Percentiles rank a stretch among this genome's conserved stretches.
Conservation (phyloP, 2,797 vertebrate genomes). For the Australoheros facetus region DNA sequence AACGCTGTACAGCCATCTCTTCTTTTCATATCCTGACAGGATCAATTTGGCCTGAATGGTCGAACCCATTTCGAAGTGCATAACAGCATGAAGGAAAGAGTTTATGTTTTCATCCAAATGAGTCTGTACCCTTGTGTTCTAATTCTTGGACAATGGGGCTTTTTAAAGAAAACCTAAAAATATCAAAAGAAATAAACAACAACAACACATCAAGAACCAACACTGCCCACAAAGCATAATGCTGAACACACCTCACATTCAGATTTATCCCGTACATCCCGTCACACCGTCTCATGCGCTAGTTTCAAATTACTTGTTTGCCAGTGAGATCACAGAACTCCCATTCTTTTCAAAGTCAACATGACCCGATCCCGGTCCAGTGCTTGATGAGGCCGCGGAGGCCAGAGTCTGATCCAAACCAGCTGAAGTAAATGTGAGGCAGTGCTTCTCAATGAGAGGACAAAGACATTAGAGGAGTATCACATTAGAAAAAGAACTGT, state of each 20-base stretch:
- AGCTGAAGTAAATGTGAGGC: not conserved
- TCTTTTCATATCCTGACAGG: constrained; percentile 18
- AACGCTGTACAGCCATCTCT: not conserved
- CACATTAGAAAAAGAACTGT: not conserved
- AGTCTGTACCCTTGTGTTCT: not conserved
- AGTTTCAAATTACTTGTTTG: not conserved
- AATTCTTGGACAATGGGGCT: not conserved
- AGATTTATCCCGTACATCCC: not conserved
- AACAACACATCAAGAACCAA: not conserved
- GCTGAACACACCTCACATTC: not conserved
- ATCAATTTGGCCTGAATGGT: constrained; percentile 34
- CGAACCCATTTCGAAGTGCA: not conserved
- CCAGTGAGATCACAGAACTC: constrained; percentile 2
- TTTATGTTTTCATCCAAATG: not conserved
- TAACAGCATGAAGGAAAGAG: not conserved
- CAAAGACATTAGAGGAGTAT: not conserved
- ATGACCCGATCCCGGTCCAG: not conserved
- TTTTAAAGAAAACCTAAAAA: not conserved
- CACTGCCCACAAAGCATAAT: fast-evolving
- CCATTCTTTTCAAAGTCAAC: constrained; percentile 21
- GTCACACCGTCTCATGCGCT: not conserved
- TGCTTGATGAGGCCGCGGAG: not conserved
- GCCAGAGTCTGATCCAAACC: constrained; percentile 2
- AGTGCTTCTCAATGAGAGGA: not conserved
- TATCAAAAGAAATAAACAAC: not conserved